phyloP scores from a whole-genome alignment of 2,113 vertebrate species.

The Scomber colias region DNA sequence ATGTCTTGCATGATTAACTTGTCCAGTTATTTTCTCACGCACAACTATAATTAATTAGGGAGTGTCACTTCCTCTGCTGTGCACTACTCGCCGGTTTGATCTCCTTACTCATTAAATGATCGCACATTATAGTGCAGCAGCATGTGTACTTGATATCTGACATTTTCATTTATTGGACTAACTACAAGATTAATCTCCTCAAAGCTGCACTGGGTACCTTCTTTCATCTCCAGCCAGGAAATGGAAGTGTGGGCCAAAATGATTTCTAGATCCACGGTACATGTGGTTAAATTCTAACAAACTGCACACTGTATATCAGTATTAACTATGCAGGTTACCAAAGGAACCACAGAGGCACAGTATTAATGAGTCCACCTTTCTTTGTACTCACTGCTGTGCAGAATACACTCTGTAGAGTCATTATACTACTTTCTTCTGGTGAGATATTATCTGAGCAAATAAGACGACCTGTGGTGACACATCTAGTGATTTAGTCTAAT shows the following conservation, averaged over 20 bases:
- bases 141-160: constrained; percentile 39
- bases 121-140: constrained; percentile 23
- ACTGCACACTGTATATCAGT: neutral
- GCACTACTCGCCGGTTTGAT: constrained; percentile 34
- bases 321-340: neutral
- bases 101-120: constrained; percentile 42
- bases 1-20: constrained; percentile 24
- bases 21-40: neutral
- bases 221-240: constrained; percentile 30
- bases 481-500: no score
- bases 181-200: constrained; percentile 38
- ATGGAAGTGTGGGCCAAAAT: neutral
- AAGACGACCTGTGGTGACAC: neutral
- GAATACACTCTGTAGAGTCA: no score
- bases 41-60: constrained; percentile 24
- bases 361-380: neutral
- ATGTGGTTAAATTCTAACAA: neutral
- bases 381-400: neutral
- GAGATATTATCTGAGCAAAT: neutral
- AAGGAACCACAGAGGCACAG: neutral
- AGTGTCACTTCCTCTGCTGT: constrained; percentile 13
- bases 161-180: constrained; percentile 49
- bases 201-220: constrained; percentile 11
- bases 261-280: constrained; percentile 8
- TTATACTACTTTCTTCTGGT: neutral